Evolutionary conservation across 2,797 vertebrate genomes (phyloP).

Genomic region (Amniataba percoides): DNA sequence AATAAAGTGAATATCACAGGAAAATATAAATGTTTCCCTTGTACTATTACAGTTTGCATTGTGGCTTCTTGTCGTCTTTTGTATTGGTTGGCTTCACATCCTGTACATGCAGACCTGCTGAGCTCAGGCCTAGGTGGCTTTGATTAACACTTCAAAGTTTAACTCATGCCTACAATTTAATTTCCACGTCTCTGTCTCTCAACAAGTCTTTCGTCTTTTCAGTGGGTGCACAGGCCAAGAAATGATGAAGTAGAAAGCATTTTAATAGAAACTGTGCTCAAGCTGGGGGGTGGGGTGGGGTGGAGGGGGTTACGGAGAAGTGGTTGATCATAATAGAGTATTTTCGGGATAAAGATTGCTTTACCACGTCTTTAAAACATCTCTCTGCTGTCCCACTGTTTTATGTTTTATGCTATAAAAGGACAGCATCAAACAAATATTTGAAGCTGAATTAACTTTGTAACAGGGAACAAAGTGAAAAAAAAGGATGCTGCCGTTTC

Average conservation of each 20-base stretch:
- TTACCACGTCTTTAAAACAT: not conserved
- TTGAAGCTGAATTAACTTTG: not conserved
- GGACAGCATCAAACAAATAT: not conserved
- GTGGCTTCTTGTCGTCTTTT: not conserved
- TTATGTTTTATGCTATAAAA: not conserved
- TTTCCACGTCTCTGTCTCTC: slow-evolving; percentile 16
- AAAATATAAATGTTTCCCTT: not conserved
- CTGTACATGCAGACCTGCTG: not conserved
- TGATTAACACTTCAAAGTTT: slow-evolving; percentile 33
- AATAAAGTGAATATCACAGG: not conserved
- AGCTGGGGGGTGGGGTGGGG: no score
- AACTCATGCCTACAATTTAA: slow-evolving; percentile 9
- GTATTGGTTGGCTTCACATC: not conserved
- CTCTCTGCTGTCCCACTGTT: not conserved
- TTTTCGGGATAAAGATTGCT: slow-evolving; percentile 39
- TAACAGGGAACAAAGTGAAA: not conserved
- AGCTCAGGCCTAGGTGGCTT: slow-evolving; percentile 19
- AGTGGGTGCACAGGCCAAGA: slow-evolving; percentile 25
- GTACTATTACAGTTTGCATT: not conserved
- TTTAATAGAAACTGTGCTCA: slow-evolving; percentile 56
- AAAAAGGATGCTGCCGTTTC: slow-evolving; percentile 6
- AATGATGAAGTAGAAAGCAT: slow-evolving; percentile 34
- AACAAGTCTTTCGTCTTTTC: slow-evolving; percentile 38
- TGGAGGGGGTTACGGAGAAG: no score
- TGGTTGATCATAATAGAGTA: slow-evolving; percentile 33